These are phyloP conservation scores for Contarinia nasturtii DNA, from an alignment of 1,140 invertebrate genomes.

Conservation along the genomic window DNA sequence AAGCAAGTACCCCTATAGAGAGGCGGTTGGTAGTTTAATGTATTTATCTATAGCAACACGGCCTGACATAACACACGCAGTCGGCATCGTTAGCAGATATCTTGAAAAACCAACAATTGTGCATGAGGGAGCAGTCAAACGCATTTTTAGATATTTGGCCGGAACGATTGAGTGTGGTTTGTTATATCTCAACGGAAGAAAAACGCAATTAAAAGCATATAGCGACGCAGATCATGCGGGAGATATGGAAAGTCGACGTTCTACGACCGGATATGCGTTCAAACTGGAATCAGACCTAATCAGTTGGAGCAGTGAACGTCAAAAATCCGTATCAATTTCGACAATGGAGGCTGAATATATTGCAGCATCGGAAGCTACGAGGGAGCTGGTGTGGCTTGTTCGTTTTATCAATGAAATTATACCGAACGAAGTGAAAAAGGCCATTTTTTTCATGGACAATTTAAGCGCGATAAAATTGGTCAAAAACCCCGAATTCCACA, in stretches of 20 bases:
- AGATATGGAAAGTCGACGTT: slow-evolving; percentile 13
- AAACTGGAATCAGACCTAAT: slow-evolving; percentile 9
- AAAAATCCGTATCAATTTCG: slow-evolving; percentile 12
- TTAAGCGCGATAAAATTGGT: too few species aligned
- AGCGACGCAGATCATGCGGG: slow-evolving; percentile 23
- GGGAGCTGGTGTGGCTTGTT: too few species aligned
- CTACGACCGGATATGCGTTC: slow-evolving; percentile 15
- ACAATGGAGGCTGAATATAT: slow-evolving; percentile 20
- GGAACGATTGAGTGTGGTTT: slow-evolving; percentile 15
- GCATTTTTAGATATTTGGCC: slow-evolving; percentile 24
- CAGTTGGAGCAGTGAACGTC: slow-evolving; percentile 12
- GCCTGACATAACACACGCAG: slow-evolving; percentile 22
- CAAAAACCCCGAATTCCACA: too few species aligned
- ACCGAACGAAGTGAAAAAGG: too few species aligned
- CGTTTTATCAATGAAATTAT: too few species aligned
- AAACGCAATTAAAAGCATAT: too few species aligned
- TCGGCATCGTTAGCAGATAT: slow-evolving; percentile 18
- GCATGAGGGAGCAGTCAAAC: slow-evolving; percentile 22
- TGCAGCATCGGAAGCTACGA: too few species aligned
- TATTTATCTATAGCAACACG: slow-evolving; percentile 17
- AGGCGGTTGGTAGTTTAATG: too few species aligned
- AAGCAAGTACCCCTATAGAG: too few species aligned
- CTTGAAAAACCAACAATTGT: slow-evolving; percentile 11
- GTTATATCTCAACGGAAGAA: too few species aligned
- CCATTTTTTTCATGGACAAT: too few species aligned